Percentiles rank a stretch among this genome's conserved stretches.
Conservation (phyloP, 2,797 vertebrate genomes). For the Lacerta bilineata region DNA sequence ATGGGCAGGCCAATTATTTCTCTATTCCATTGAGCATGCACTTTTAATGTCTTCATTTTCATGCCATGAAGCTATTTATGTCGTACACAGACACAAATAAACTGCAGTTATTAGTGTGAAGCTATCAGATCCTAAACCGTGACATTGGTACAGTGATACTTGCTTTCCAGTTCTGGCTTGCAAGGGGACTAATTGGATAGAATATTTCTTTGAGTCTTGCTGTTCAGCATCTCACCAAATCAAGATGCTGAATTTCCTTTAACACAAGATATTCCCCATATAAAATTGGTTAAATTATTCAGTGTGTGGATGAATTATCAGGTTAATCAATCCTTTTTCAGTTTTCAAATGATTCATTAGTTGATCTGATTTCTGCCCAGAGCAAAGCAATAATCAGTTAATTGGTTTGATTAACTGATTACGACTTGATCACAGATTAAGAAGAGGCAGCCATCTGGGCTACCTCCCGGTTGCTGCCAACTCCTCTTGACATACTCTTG, state of each 20-base stretch:
- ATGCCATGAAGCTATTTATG: slow-evolving; percentile 15
- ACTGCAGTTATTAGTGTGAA: not conserved
- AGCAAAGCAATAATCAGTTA: slow-evolving; percentile 13
- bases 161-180: slow-evolving; percentile 17
- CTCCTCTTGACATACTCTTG: not conserved
- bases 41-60: slow-evolving; percentile 25
- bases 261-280: slow-evolving; percentile 3
- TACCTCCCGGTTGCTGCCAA: not conserved
- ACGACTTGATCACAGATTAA: slow-evolving; percentile 18
- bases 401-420: slow-evolving; percentile 37
- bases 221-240: not conserved
- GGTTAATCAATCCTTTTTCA: not conserved
- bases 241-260: not conserved
- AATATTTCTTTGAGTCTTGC: not conserved
- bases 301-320: not conserved
- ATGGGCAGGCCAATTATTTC: slow-evolving; percentile 23
- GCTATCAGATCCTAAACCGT: not conserved
- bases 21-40: not conserved
- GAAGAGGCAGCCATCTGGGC: slow-evolving; percentile 2
- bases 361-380: not conserved
- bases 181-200: not conserved
- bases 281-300: not conserved
- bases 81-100: not conserved
- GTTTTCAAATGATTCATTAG: not conserved
- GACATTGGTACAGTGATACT: not conserved